Evolutionary conservation across 2,888 invertebrate genomes (phyloP).

Genomic region (Pheosia gnoma): DNA sequence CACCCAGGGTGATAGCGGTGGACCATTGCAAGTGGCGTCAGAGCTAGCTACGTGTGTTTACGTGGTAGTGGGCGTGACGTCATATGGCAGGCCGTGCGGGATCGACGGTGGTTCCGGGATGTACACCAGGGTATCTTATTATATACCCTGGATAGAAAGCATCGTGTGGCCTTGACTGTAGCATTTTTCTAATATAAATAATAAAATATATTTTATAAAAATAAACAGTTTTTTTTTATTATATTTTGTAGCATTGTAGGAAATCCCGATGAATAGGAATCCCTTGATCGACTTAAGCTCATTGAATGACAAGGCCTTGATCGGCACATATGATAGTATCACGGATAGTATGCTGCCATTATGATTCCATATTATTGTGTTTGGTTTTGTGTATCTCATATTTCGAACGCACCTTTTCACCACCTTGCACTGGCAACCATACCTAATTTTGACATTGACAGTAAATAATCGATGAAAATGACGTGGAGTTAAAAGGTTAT

Average conservation of each 20-base stretch:
- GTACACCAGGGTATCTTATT: slow-evolving; percentile 18
- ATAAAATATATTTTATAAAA: not conserved
- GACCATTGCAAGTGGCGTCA: slow-evolving; percentile 9
- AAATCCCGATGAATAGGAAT: too few relatives aligned
- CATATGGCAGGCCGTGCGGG: slow-evolving; percentile 13
- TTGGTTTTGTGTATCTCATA: too few relatives aligned
- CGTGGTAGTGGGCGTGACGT: slow-evolving; percentile 16
- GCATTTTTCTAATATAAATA: not conserved
- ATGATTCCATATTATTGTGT: too few relatives aligned
- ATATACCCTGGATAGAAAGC: slow-evolving; percentile 23
- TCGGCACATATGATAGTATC: too few relatives aligned
- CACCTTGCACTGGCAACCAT: not conserved
- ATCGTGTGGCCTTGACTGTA: slow-evolving; percentile 20
- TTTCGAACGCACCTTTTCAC: not conserved
- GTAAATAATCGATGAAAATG: slow-evolving; percentile 27
- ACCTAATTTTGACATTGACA: slow-evolving; percentile 1
- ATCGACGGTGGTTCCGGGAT: slow-evolving; percentile 13
- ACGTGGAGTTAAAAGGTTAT: slow-evolving; percentile 42
- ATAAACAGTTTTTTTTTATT: too few relatives aligned
- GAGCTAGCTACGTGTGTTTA: slow-evolving; percentile 5
- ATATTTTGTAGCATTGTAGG: too few relatives aligned
- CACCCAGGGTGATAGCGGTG: slow-evolving; percentile 21
- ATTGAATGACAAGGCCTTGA: too few relatives aligned
- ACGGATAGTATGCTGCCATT: too few relatives aligned
- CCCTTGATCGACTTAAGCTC: too few relatives aligned